phyloP scores from a whole-genome alignment of 2,888 invertebrate genomes.

The Limnephilus lunatus region DNA sequence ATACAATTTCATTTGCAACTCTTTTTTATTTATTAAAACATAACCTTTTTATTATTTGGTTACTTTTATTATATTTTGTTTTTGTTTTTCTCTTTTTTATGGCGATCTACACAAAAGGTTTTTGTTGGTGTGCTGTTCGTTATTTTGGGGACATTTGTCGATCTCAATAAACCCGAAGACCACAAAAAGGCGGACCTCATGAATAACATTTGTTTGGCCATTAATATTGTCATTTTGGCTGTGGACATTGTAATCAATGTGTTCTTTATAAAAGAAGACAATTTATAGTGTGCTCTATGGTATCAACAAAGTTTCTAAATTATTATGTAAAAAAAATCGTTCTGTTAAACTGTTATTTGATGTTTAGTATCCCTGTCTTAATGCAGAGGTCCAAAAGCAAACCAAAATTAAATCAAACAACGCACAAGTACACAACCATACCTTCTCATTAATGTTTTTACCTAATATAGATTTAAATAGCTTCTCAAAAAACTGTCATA shows the following conservation, averaged over 20 bases:
- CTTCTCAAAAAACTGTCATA: too few relatives aligned
- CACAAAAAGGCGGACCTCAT: constrained; percentile 78
- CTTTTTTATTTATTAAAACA: background rate
- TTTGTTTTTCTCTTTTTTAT: constrained; percentile 26
- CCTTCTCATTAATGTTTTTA: too few relatives aligned
- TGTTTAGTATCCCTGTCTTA: background rate
- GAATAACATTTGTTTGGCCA: constrained; percentile 79
- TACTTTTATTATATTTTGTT: constrained; percentile 15
- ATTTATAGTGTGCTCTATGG: background rate
- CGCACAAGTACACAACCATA: too few relatives aligned
- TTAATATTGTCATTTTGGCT: constrained; percentile 79
- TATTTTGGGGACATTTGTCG: constrained; percentile 78
- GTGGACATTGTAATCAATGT: constrained; percentile 80
- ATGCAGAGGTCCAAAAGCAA: background rate
- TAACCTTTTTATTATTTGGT: background rate
- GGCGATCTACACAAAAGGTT: constrained; percentile 19
- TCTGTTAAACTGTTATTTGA: background rate
- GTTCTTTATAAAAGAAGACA: constrained; percentile 71
- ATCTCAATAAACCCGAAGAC: constrained; percentile 80
- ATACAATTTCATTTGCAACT: background rate
- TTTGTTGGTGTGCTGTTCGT: constrained; percentile 79
- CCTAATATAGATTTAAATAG: too few relatives aligned
- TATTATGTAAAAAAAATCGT: background rate
- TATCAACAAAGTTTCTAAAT: background rate
- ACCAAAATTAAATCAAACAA: background rate